phyloP scores from a whole-genome alignment of 2,888 invertebrate genomes.

The Aphidoletes aphidimyza region DNA sequence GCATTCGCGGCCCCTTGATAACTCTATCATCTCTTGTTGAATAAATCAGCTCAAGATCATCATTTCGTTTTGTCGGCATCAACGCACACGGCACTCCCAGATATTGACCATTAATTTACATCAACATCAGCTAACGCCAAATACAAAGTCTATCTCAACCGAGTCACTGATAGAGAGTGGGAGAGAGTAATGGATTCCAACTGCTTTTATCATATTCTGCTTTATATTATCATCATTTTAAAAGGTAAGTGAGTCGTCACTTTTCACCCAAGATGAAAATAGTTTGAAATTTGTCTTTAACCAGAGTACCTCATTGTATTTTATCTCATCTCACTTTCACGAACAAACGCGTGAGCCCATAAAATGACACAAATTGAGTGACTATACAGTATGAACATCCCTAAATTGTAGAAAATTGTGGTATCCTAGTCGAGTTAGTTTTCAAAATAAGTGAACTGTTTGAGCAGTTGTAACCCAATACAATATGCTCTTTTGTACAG shows the following conservation, averaged over 20 bases:
- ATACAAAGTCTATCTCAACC: constrained; percentile 5
- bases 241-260: constrained; percentile 47
- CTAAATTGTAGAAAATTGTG: no score
- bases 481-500: no score
- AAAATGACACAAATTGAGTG: no score
- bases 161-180: neutral
- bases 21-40: neutral
- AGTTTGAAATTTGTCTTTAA: neutral
- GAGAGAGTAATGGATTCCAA: constrained; percentile 52
- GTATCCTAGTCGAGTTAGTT: no score
- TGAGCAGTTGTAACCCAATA: no score
- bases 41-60: neutral
- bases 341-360: no score
- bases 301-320: no score
- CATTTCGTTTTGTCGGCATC: neutral
- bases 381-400: no score
- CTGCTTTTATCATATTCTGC: constrained; percentile 52
- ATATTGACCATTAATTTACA: constrained; percentile 24
- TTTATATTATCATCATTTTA: constrained; percentile 49
- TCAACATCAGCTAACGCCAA: neutral
- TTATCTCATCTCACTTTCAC: no score
- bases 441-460: no score
- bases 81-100: constrained; percentile 9
- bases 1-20: neutral
- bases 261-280: neutral